Conservation (phyloP, 1,140 invertebrate genomes). For the Xylocopa sonorina region DNA sequence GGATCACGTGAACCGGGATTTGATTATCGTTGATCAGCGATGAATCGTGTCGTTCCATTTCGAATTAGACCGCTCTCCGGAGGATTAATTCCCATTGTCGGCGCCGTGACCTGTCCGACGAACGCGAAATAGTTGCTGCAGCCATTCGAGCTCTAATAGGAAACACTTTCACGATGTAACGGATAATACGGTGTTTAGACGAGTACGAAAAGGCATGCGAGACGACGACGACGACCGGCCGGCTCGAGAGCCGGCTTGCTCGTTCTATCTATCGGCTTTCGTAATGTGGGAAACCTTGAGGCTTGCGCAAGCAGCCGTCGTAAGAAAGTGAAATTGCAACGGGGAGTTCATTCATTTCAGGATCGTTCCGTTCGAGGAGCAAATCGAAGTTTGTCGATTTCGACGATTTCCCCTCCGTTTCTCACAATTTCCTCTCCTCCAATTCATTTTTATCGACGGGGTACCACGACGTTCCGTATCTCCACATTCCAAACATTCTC, state of each 20-base stretch:
- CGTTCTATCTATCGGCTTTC: slow-evolving; percentile 77
- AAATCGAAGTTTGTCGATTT: slow-evolving; percentile 34
- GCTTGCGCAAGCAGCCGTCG: slow-evolving; percentile 76
- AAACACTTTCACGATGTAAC: slow-evolving; percentile 29
- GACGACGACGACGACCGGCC: slow-evolving; percentile 19
- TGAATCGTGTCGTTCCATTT: neutral
- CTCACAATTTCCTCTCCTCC: neutral
- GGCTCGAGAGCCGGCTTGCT: slow-evolving; percentile 38
- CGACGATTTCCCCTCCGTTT: neutral
- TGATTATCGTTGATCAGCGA: slow-evolving; percentile 5
- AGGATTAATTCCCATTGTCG: neutral
- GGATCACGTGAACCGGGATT: neutral
- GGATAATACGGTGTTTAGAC: slow-evolving; percentile 32
- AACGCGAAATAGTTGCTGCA: neutral
- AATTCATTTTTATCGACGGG: neutral
- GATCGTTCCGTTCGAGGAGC: slow-evolving; percentile 48
- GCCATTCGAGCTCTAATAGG: neutral
- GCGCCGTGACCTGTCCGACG: no score
- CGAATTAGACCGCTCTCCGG: neutral
- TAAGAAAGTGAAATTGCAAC: slow-evolving; percentile 81
- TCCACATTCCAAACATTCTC: no score
- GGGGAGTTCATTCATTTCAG: slow-evolving; percentile 79
- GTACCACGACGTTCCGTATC: no score
- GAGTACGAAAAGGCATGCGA: slow-evolving; percentile 37
- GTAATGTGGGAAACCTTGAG: slow-evolving; percentile 81